Conservation (phyloP, 2,113 vertebrate species). For the Neolamprologus longior region DNA sequence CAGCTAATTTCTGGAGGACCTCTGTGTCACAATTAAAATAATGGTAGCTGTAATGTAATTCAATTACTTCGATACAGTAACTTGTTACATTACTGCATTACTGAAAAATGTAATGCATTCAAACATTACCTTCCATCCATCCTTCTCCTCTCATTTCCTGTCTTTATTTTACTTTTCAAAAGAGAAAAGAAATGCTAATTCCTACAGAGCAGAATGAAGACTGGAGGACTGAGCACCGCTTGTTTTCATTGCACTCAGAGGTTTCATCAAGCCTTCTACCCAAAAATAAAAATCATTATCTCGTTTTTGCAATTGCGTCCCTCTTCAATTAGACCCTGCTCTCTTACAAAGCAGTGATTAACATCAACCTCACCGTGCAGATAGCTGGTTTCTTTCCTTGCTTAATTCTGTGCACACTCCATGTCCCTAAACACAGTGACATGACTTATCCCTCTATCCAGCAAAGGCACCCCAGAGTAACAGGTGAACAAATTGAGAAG, state of each 20-base stretch:
- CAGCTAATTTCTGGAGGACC: neutral
- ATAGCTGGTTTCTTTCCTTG: neutral
- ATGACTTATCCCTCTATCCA: conserved; percentile 15
- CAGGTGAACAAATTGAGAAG: conserved; percentile 50
- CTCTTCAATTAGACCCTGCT: neutral
- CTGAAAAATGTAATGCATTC: neutral
- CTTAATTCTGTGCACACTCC: conserved; percentile 5
- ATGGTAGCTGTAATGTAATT: neutral
- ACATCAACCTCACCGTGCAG: neutral
- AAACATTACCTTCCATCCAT: neutral
- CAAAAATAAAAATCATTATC: neutral
- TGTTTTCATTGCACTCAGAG: neutral
- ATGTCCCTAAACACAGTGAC: neutral
- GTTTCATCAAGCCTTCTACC: neutral
- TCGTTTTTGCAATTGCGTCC: neutral
- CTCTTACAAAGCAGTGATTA: neutral
- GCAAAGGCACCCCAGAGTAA: conserved; percentile 25
- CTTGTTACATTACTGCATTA: neutral
- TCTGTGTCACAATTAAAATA: neutral
- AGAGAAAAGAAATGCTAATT: neutral
- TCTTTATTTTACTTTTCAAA: neutral
- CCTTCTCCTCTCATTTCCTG: neutral
- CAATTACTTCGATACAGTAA: rapidly evolving
- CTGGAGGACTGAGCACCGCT: neutral
- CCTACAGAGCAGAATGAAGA: neutral